Evolutionary conservation across 2,888 invertebrate genomes (phyloP).

Genomic region (Caenorhabditis virilis): DNA sequence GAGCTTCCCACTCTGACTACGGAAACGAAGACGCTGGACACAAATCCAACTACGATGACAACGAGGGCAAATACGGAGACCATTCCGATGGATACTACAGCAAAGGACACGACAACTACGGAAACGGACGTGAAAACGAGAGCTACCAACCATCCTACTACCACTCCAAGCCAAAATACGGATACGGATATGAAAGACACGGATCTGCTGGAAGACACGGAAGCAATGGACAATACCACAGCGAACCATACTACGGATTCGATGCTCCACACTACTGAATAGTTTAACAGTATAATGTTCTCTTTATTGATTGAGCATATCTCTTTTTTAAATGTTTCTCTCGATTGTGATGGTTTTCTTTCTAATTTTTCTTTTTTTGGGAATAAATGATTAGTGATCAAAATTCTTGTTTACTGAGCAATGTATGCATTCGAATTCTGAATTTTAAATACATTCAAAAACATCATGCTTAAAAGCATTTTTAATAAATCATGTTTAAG

Average conservation of each 20-base stretch:
- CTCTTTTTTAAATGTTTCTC: no score
- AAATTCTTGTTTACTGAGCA: background rate
- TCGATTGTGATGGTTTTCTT: no score
- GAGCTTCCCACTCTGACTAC: conserved; percentile 45
- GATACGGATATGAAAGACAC: conserved; percentile 26
- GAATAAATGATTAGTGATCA: conserved; percentile 7
- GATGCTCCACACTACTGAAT: conserved; percentile 34
- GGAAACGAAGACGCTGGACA: conserved; percentile 53
- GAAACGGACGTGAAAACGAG: conserved; percentile 46
- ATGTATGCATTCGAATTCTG: background rate
- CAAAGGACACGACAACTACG: conserved; percentile 49
- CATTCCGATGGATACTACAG: conserved; percentile 49
- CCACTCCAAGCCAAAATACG: conserved; percentile 40
- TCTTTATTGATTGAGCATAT: no score
- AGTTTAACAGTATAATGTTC: background rate
- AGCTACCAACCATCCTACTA: conserved; percentile 45
- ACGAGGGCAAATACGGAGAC: conserved; percentile 40
- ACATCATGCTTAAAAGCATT: no score
- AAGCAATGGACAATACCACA: conserved; percentile 31
- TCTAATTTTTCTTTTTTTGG: conserved; percentile 7
- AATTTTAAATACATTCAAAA: background rate
- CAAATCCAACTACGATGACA: conserved; percentile 42
- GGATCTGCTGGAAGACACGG: conserved; percentile 21
- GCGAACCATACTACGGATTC: conserved; percentile 38
- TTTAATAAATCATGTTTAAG: no score